Evolutionary conservation across 2,888 invertebrate species (phyloP).

Genomic region (Keiferia lycopersicella): DNA sequence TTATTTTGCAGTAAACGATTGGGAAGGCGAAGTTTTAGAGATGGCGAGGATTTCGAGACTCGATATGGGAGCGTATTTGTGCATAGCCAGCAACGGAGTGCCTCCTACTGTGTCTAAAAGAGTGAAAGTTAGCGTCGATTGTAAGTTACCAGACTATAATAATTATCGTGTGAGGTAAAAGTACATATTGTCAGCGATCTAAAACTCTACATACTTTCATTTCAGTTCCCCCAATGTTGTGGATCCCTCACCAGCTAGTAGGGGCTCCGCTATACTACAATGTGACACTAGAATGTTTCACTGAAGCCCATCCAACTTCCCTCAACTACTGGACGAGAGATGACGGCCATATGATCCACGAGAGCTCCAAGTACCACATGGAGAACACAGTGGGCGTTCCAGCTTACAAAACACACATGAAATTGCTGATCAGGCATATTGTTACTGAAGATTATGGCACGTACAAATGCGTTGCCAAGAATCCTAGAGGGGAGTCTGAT

Average conservation of each 20-base stretch:
- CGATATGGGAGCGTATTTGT: conserved; percentile 95
- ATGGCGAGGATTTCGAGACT: conserved; percentile 91
- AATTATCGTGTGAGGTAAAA: too few species aligned
- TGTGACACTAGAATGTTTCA: conserved; percentile 93
- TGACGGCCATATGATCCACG: conserved; percentile 94
- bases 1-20: conserved; percentile 86
- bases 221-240: conserved; percentile 95
- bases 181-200: background rate
- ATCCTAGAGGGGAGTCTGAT: conserved; percentile 94
- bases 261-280: conserved; percentile 91
- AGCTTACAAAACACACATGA: conserved; percentile 93
- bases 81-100: conserved; percentile 94
- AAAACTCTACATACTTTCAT: conserved; percentile 35
- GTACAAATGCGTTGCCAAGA: conserved; percentile 94
- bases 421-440: conserved; percentile 89
- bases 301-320: conserved; percentile 95
- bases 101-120: conserved; percentile 95
- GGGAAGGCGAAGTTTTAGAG: conserved; percentile 92
- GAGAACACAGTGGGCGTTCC: conserved; percentile 86
- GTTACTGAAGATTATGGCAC: conserved; percentile 91
- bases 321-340: conserved; percentile 95
- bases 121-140: conserved; percentile 96
- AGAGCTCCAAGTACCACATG: conserved; percentile 89
- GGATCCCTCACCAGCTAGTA: conserved; percentile 95
- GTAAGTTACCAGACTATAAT: conserved; percentile 83